phyloP scores from a whole-genome alignment of 2,797 vertebrate species.

The Capromys pilorides region DNA sequence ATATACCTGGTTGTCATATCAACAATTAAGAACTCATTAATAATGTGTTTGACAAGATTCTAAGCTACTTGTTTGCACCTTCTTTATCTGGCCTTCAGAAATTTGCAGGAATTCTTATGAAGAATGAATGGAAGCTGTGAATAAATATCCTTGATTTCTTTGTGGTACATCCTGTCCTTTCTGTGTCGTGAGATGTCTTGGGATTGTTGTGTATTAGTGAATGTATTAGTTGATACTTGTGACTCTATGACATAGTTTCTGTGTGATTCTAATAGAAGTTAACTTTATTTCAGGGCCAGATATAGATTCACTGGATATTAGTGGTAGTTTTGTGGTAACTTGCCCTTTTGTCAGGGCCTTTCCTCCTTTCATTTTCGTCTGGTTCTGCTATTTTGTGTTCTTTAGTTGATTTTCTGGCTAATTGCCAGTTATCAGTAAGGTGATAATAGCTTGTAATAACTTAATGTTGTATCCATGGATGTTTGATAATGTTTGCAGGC shows the following conservation, averaged over 20 bases:
- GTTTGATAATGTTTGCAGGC: background rate
- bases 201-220: background rate
- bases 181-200: background rate
- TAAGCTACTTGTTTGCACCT: conserved; percentile 41
- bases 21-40: conserved; percentile 56
- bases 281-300: conserved; percentile 15
- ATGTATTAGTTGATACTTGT: conserved; percentile 8
- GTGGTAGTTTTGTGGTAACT: background rate
- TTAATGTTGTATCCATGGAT: background rate
- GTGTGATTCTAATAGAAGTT: background rate
- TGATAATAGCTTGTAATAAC: background rate
- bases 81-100: background rate
- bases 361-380: background rate
- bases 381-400: background rate
- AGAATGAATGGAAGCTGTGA: background rate
- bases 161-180: conserved; percentile 26
- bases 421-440: conserved; percentile 23
- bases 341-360: background rate
- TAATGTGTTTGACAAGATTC: conserved; percentile 51
- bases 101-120: conserved; percentile 8
- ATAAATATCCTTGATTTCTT: conserved; percentile 19
- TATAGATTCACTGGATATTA: background rate
- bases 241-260: background rate
- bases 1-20: conserved; percentile 45
- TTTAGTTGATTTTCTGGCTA: conserved; percentile 10